Base-by-base conservation (phyloP, 2,113 vertebrate species). In the Bubo scandiacus region DNA sequence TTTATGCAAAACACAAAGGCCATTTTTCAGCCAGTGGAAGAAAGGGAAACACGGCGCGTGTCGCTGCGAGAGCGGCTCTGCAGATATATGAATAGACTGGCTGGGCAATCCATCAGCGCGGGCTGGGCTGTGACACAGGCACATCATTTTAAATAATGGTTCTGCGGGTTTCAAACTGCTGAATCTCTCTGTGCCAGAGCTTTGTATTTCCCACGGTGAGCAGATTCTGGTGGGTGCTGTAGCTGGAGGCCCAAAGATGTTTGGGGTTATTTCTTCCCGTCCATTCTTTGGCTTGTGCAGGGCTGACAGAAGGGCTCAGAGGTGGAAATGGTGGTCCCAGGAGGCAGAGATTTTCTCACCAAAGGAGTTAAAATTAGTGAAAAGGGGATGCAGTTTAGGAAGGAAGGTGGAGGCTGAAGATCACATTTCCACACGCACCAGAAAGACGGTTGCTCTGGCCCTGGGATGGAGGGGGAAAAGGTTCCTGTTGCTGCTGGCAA, bases 221-320 rank as follows among this genome's bases (percentile, higher is more conserved):
- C 45, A 27, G 75, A 26, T 74, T 16, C 62, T 32, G 51, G 18
- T 8, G 20, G 78, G 22, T 14, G 1, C 61, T 9, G 32, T 4
- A 12, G 40, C 65, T 6, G 4, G n/a, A 66, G 26, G 5, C 42
- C 19, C 0, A 1, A 7, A 0, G 17, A 8, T 27, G n/a, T 10
- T 36, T 0, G 1, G 34, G 36, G 29, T n/a, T 63, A 2, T 92
- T 87, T 34, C 55, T 51, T 38, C 63, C 57, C 11, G 1, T 7
- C 30, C 2, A 0, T 17, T 70, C 73, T 36, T 43, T 2, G 26
- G 32, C 19, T 63, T 1, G 2, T 19, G 22, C 15, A 23, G 58
- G 22, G 36, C 12, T 57, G 73, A 18, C 18, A 5, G 29, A 12
- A 49, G 11, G 34, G 49, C 30, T 23, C n/a, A 19, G 65, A 6